A percentile compares a stretch with the other conserved stretches of the same genome.
These are phyloP conservation scores for Lamellibrachia luymesi DNA, from an alignment of 1,140 invertebrate genomes.

Conservation along the genomic window DNA sequence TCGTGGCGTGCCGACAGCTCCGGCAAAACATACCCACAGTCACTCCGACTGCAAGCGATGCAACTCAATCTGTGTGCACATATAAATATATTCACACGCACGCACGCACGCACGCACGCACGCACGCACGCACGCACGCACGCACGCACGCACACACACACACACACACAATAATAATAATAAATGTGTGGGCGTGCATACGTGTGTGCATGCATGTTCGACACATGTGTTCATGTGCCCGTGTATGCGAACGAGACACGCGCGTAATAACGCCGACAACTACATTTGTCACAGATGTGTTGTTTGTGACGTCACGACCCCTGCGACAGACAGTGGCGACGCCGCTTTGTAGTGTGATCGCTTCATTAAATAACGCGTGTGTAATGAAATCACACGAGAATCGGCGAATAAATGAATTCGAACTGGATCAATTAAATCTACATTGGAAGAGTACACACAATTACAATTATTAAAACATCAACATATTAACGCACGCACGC, in stretches of 20 bases:
- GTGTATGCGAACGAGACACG: background rate
- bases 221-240: background rate
- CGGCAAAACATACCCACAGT: background rate
- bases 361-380: background rate
- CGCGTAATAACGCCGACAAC: background rate
- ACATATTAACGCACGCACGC: background rate
- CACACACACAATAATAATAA: background rate
- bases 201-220: background rate
- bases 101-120: background rate
- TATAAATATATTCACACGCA: too few relatives aligned
- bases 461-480: background rate
- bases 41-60: background rate
- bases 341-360: background rate
- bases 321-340: background rate
- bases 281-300: background rate
- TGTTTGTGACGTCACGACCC: background rate
- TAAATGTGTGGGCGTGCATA: background rate
- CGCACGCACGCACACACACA: background rate
- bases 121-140: background rate
- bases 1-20: background rate
- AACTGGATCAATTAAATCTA: background rate
- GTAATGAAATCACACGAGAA: background rate
- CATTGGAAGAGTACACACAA: background rate
- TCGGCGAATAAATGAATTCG: background rate
- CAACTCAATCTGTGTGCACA: too few relatives aligned